A percentile compares a stretch with the other conserved stretches of the same genome.
These are phyloP conservation scores for Patella pellucida DNA, from an alignment of 2,888 invertebrate species.

Conservation along the genomic window DNA sequence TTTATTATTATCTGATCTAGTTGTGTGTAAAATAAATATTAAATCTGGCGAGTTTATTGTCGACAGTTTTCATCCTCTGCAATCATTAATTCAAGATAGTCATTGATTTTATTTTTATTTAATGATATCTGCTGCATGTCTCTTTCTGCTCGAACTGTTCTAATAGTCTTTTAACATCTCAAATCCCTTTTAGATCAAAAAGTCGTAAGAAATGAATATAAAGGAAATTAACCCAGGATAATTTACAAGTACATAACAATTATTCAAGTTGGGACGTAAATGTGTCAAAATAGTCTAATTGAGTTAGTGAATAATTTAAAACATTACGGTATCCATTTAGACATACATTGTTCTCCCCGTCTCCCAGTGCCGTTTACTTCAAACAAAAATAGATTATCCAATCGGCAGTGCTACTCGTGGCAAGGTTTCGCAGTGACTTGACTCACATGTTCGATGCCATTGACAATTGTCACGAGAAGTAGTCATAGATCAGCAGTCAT, in stretches of 20 bases:
- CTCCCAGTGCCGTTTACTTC: no score
- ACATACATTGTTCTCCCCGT: no score
- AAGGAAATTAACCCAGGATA: background rate
- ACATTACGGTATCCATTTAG: no score
- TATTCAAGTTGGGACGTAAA: background rate
- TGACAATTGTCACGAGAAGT: slow-evolving; percentile 25
- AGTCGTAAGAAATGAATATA: slow-evolving; percentile 4
- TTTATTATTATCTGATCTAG: no score
- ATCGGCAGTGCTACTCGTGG: background rate
- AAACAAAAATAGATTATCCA: background rate
- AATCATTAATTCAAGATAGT: no score
- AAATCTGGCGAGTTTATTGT: no score
- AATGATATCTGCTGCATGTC: no score
- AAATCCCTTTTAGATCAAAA: background rate
- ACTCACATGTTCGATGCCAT: slow-evolving; percentile 8
- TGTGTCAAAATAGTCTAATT: slow-evolving; percentile 9
- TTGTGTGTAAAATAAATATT: no score
- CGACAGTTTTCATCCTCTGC: no score
- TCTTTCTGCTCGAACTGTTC: background rate
- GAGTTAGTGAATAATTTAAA: background rate
- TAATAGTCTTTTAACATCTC: slow-evolving; percentile 2
- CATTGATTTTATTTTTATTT: no score
- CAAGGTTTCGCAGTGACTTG: background rate
- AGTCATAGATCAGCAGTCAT: slow-evolving; percentile 28
- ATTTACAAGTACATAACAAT: background rate